Conservation (phyloP, 2,888 invertebrate species). For the Artemia sinica region DNA sequence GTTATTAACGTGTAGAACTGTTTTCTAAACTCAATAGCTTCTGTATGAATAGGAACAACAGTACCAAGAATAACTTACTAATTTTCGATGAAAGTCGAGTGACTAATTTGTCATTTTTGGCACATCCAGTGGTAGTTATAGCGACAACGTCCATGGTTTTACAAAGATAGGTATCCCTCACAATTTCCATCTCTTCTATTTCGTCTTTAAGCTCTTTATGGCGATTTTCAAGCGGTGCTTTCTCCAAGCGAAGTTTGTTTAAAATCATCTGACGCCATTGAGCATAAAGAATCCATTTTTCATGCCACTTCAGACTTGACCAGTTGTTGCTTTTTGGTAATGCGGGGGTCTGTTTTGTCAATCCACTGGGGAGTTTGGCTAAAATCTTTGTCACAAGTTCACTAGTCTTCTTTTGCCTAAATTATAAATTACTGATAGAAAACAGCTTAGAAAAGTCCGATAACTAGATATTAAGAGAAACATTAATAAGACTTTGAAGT, state of each 20-base stretch:
- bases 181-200: constrained; percentile 40
- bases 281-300: constrained; percentile 23
- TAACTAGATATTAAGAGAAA: too few relatives aligned
- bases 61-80: constrained; percentile 33
- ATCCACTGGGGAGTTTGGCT: too few relatives aligned
- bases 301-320: neutral
- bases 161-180: constrained; percentile 33
- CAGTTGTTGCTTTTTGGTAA: too few relatives aligned
- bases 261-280: constrained; percentile 25
- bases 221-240: constrained; percentile 30
- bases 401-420: too few relatives aligned
- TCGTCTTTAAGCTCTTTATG: constrained; percentile 31
- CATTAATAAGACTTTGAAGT: too few relatives aligned
- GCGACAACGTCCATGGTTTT: constrained; percentile 41
- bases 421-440: too few relatives aligned
- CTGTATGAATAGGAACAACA: too few relatives aligned
- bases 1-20: too few relatives aligned
- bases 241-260: constrained; percentile 26
- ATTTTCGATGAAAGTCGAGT: constrained; percentile 44
- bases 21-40: too few relatives aligned
- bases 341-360: too few relatives aligned
- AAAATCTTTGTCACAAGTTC: too few relatives aligned
- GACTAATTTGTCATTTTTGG: constrained; percentile 45
- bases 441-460: too few relatives aligned
- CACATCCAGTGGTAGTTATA: constrained; percentile 60